A percentile compares a stretch with the other conserved stretches of the same genome.
Conservation (phyloP, 2,888 invertebrate species). For the Spilosoma lubricipeda region DNA sequence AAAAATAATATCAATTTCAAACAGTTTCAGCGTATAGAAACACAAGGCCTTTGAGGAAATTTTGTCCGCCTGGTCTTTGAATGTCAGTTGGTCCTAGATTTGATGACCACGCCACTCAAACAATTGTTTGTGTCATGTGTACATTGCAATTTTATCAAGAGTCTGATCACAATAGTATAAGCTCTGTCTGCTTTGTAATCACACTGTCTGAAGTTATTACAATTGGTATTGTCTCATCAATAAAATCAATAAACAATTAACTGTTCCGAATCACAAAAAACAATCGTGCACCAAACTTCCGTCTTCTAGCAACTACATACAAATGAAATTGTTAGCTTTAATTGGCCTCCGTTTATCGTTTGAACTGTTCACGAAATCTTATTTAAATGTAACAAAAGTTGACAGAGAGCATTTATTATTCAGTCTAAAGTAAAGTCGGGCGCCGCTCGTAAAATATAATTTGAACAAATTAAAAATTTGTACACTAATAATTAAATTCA, state of each 20-base stretch:
- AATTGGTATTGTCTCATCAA: background rate
- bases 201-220: no score
- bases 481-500: slow-evolving; percentile 18
- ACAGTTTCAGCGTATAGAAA: background rate
- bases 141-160: no score
- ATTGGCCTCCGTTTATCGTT: slow-evolving; percentile 3
- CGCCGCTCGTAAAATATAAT: slow-evolving; percentile 17
- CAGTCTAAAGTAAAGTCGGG: slow-evolving; percentile 10
- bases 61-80: no score
- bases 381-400: slow-evolving; percentile 18
- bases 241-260: background rate
- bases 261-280: background rate
- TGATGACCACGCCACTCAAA: no score
- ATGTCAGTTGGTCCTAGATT: no score
- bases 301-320: background rate
- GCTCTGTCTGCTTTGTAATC: no score
- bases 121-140: no score
- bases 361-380: slow-evolving; percentile 5
- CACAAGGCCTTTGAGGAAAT: background rate
- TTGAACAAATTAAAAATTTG: slow-evolving; percentile 36
- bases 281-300: background rate
- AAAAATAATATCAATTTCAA: no score
- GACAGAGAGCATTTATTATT: slow-evolving; percentile 27
- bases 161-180: no score
- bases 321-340: slow-evolving; percentile 2